These are phyloP conservation scores for Lasius platythorax DNA, from an alignment of 2,888 invertebrate species.

Conservation along the genomic window DNA sequence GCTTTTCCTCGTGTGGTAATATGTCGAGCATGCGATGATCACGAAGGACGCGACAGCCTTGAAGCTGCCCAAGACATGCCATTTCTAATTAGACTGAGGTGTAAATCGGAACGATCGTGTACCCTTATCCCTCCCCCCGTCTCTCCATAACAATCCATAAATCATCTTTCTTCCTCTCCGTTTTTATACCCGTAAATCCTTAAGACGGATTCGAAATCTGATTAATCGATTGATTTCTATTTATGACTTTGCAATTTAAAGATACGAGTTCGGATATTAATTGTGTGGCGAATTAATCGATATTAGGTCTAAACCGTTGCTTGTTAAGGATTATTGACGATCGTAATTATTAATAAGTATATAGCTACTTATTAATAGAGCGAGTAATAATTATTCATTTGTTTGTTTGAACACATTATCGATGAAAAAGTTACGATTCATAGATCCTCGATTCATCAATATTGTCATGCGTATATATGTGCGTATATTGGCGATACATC, in stretches of 20 bases:
- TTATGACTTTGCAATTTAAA: slow-evolving; percentile 2
- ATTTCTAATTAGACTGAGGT: slow-evolving; percentile 47
- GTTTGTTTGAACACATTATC: neutral
- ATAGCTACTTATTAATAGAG: neutral
- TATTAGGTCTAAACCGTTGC: neutral
- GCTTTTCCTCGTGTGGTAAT: slow-evolving; percentile 34
- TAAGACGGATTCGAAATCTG: neutral
- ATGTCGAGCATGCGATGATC: slow-evolving; percentile 54
- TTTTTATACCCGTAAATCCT: neutral
- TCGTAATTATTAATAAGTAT: neutral
- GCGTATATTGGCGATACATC: neutral
- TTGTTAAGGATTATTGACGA: neutral
- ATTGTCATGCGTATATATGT: neutral
- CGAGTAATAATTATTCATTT: neutral
- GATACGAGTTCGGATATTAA: slow-evolving; percentile 8
- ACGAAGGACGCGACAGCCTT: slow-evolving; percentile 55
- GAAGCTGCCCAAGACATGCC: slow-evolving; percentile 30
- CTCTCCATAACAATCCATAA: neutral
- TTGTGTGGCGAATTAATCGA: neutral
- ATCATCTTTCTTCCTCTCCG: neutral
- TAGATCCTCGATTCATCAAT: neutral
- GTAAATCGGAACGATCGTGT: slow-evolving; percentile 35
- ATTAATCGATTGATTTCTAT: neutral
- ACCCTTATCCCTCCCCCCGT: neutral
- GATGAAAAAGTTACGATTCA: neutral